Conservation (phyloP, 2,888 invertebrate species). For the Cheilosia vernalis region DNA sequence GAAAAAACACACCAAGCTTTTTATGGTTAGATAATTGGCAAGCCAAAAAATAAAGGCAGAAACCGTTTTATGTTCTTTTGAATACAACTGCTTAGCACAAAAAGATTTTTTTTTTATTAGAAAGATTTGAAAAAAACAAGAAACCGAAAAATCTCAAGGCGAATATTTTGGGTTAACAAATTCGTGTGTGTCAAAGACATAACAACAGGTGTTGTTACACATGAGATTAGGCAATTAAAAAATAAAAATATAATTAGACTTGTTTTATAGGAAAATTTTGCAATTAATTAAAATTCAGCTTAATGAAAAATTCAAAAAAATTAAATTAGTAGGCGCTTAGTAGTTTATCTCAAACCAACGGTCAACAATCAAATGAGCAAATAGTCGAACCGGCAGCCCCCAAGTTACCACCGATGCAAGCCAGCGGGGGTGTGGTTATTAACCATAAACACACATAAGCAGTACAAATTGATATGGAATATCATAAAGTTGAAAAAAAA, state of each 20-base stretch:
- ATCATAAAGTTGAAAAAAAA: slow-evolving; percentile 39
- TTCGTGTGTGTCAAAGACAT: slow-evolving; percentile 18
- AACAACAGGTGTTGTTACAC: slow-evolving; percentile 52
- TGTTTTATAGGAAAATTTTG: neutral
- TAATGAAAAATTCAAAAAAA: neutral
- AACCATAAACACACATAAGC: slow-evolving; percentile 22
- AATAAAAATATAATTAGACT: neutral
- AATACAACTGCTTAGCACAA: slow-evolving; percentile 29
- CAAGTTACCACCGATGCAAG: slow-evolving; percentile 49
- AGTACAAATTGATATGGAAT: slow-evolving; percentile 52
- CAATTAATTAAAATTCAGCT: slow-evolving; percentile 31
- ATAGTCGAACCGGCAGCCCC: slow-evolving; percentile 16
- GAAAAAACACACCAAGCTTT: slow-evolving; percentile 59
- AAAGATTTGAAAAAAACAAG: slow-evolving; percentile 16
- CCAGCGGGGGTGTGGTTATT: slow-evolving; percentile 32
- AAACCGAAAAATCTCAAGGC: slow-evolving; percentile 42
- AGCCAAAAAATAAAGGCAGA: slow-evolving; percentile 19
- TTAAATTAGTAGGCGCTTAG: slow-evolving; percentile 18
- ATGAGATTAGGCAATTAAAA: slow-evolving; percentile 2
- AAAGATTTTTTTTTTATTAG: slow-evolving; percentile 36
- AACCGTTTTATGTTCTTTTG: neutral
- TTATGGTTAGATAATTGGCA: slow-evolving; percentile 63
- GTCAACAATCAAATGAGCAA: slow-evolving; percentile 72
- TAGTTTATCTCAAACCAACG: slow-evolving; percentile 60
- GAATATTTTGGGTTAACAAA: slow-evolving; percentile 28